Base-by-base conservation (phyloP, 1,140 invertebrate species). In the Drosophila arizonae region DNA sequence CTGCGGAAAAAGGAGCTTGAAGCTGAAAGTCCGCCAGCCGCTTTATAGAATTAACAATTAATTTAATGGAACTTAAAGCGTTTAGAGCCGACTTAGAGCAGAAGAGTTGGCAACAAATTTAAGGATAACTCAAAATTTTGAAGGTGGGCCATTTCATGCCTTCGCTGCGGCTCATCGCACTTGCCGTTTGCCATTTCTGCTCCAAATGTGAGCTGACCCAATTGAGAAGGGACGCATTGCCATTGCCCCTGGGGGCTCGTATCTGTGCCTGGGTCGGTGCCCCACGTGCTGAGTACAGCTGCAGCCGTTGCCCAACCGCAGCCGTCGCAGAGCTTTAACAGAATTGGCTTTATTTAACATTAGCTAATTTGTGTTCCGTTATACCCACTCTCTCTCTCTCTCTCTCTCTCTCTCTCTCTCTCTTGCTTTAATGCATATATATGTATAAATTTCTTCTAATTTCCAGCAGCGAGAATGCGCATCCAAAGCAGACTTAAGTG, bases 331-430 rank as follows among this genome's bases (percentile, higher is more conserved):
- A 74, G 65, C 69, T 81, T 82, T 65, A 71, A 79, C 57, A 39
- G 73, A 82, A 82, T 87, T 81, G 82, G 62, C 70, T 87, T 87
- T 88, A 82, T 87, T 76, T 63, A 88, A 82, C 82, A 88, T 87
- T 88, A 82, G 82, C 79, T 87, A 87, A 87, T 87, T 87, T 82
- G 82, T 88, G 84, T 82, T 72, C 33, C 33, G 8, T 36, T 36
- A 9, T 2, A 1, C 8, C 9, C 33, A 6, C 28, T 30, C 21
- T 30, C 4, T 30, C 28, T 30, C 28, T 30, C 28, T 30, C 21
- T 30, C 28, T 6, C 28, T 6, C 3, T 30, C 28, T 30, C 28
- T 6, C 28, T 30, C 33, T 33, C 33, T 0, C 33, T 33, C 1
- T 8, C 33, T 33, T 0, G 0, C 9, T 33, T 39, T 39, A 39